Evolutionary conservation across 2,888 invertebrate genomes (phyloP).

Genomic region (Cecidostiba fungosa): DNA sequence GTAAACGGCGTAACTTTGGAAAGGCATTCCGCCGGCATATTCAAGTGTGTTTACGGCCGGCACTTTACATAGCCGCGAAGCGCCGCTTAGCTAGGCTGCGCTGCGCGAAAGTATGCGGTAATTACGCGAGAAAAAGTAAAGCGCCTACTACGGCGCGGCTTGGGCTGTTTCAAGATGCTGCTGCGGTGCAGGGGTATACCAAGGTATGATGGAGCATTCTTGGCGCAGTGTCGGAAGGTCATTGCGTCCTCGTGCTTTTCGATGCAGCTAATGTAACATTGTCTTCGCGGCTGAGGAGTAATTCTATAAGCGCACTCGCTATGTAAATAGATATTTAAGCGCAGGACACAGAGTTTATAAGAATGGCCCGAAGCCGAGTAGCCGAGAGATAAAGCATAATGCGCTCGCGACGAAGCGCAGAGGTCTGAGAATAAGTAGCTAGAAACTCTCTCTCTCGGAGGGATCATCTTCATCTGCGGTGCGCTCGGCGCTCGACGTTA

Average conservation of each 20-base stretch:
- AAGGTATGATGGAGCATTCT: background rate
- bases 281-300: too few relatives aligned
- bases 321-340: background rate
- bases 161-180: background rate
- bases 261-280: too few relatives aligned
- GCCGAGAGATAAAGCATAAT: background rate
- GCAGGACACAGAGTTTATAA: background rate
- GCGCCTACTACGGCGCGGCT: too few relatives aligned
- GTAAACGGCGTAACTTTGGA: slow-evolving; percentile 16
- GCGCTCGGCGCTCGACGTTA: background rate
- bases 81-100: background rate
- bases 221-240: background rate
- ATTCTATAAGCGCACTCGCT: background rate
- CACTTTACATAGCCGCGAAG: slow-evolving; percentile 15
- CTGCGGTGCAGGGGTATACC: background rate
- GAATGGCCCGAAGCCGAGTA: background rate
- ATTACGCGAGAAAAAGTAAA: slow-evolving; percentile 46
- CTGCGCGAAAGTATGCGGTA: slow-evolving; percentile 32
- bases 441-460: background rate
- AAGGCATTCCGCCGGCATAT: slow-evolving; percentile 18
- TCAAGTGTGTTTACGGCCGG: slow-evolving; percentile 25
- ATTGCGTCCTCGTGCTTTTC: background rate
- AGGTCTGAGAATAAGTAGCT: slow-evolving; percentile 18
- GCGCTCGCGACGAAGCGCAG: background rate
- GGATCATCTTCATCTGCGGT: slow-evolving; percentile 32